Percentiles rank a stretch among this genome's conserved stretches.
These are phyloP conservation scores for Rhopalosiphum padi DNA, from an alignment of 1,140 invertebrate species.

Conservation along the genomic window DNA sequence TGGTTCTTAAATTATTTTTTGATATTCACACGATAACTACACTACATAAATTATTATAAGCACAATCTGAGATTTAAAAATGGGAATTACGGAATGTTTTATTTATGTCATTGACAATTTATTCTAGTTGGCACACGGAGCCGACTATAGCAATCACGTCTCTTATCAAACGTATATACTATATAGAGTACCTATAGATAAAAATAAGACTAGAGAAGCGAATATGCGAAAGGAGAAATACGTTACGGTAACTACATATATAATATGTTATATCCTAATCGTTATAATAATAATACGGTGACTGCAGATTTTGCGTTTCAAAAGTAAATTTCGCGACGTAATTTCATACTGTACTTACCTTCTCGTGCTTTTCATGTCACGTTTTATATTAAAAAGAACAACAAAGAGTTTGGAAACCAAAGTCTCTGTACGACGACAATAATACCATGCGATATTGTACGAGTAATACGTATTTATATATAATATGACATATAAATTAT, in stretches of 20 bases:
- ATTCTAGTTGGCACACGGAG: too few species aligned
- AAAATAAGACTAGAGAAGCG: not conserved
- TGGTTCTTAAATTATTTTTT: too few species aligned
- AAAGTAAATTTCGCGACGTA: not conserved
- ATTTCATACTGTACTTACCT: not conserved
- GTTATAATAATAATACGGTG: not conserved
- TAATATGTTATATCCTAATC: not conserved
- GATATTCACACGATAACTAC: not conserved
- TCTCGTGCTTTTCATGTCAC: not conserved
- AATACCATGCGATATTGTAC: not conserved
- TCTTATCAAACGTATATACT: not conserved
- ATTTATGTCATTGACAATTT: not conserved
- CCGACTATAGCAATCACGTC: not conserved
- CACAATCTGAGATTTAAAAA: not conserved
- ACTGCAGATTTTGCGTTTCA: not conserved
- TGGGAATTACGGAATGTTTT: not conserved
- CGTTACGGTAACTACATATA: too few species aligned
- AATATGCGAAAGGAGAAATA: not conserved
- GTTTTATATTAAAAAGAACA: not conserved
- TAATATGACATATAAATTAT: not conserved
- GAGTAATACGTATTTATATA: not conserved
- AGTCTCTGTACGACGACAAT: not conserved
- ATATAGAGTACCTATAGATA: too few species aligned
- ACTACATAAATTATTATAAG: too few species aligned
- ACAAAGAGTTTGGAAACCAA: too few species aligned